A percentile compares a stretch with the other conserved stretches of the same genome.
Evolutionary conservation across 2,113 vertebrate genomes (phyloP).

Genomic region (Tychaedon coryphoeus): DNA sequence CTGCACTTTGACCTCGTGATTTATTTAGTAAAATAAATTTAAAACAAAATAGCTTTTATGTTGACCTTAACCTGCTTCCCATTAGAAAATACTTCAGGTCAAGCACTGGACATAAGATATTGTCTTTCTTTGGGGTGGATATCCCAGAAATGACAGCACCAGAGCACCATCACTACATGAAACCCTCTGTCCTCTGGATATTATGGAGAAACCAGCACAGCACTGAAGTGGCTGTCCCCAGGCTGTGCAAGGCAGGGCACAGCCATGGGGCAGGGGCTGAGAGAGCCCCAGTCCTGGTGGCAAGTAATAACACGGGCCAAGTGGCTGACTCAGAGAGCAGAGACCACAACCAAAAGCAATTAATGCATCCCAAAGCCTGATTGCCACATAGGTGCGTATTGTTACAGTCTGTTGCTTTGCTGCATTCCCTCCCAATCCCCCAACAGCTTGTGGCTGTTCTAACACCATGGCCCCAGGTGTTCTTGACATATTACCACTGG

Average conservation of each 20-base stretch:
- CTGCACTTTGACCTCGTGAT: not conserved
- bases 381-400: accelerated
- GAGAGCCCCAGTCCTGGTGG: not conserved
- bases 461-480: not conserved
- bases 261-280: not conserved
- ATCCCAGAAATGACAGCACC: not conserved
- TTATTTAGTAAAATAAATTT: not conserved
- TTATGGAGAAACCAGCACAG: not conserved
- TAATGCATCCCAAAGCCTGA: not conserved
- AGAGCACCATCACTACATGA: not conserved
- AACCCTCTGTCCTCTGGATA: not conserved
- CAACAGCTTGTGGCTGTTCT: not conserved
- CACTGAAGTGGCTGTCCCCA: accelerated
- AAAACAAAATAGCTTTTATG: not conserved
- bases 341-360: not conserved
- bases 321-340: not conserved
- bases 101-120: accelerated
- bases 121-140: not conserved
- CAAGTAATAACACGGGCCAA: not conserved
- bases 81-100: not conserved
- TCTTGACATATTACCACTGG: not conserved
- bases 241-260: accelerated
- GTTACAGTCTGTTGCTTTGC: not conserved
- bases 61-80: not conserved
- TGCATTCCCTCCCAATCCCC: not conserved